Base-by-base conservation (phyloP, 2,888 invertebrate genomes). In the Anoncus sp. region DNA sequence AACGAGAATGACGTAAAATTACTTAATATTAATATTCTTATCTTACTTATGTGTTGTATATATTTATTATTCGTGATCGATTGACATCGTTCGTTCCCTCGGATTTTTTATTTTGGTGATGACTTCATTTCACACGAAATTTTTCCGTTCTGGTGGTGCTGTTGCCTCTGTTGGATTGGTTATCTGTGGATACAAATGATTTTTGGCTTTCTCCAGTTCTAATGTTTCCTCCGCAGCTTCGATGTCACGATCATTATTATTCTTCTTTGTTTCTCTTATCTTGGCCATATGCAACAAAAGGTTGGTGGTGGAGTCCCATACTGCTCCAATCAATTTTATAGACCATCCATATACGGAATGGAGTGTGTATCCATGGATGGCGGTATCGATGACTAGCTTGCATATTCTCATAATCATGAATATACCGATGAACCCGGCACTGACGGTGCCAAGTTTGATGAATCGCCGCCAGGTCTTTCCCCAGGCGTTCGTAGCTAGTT, bases 361-460 rank as follows among this genome's bases (percentile, higher is more conserved):
- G 4, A 59, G 40, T 1, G 40, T 59, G 9, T 59, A 38, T 20
- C 40, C 40, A 40, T 59, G 40, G 12, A 59, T 24, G 24, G 12
- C 16, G 3, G 59, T 59, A n/a, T 57, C 57, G 35, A 57, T 38
- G 38, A 57, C 14, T 14, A 57, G 18, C 14, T 57, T 57, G 57
- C 9, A 40, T 12, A 40, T 40, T 59, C 16, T 12, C 6, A 59
- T 7, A 3, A 59, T 18, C 22, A 59, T 59, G 40, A 59, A 40
- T 40, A 59, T 59, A 43, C 59, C 59, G 43, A 59, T 59, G 22
- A 59, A 22, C 9, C 59, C 59, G 14, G 43, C 59, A 18, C 59
- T 43, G 59, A 43, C 38, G 3, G 59, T 59, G 59, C 59, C 59
- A 24, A 59, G 24, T 43, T 59, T 59, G 7, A 59, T 43, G 59